Conservation (phyloP, 2,797 vertebrate species). For the Argya squamiceps region DNA sequence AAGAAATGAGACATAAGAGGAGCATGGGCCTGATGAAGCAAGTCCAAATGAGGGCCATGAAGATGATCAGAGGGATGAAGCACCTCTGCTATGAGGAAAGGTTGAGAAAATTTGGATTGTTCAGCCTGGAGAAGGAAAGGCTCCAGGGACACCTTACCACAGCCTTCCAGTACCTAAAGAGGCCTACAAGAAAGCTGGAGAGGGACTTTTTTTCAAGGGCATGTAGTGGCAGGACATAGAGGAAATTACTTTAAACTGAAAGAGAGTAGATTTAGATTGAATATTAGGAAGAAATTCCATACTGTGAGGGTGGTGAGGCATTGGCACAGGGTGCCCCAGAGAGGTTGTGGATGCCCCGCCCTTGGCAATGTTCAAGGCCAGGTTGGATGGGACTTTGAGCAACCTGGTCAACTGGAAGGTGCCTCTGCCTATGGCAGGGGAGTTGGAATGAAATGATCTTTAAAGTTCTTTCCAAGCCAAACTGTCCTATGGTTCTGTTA, state of each 20-base stretch:
- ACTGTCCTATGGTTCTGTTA: neutral
- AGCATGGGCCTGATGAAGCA: fast-evolving
- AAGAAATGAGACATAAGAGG: neutral
- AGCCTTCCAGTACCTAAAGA: neutral
- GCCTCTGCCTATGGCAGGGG: neutral
- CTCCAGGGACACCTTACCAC: neutral
- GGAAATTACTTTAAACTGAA: neutral
- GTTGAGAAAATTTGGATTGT: neutral
- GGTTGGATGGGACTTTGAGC: too few relatives aligned
- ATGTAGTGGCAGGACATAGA: neutral
- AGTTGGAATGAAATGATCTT: neutral
- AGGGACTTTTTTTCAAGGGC: neutral
- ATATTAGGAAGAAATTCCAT: neutral
- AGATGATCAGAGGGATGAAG: neutral
- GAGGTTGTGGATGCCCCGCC: neutral
- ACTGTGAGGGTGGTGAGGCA: too few relatives aligned
- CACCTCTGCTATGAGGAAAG: neutral
- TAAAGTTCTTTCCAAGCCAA: neutral
- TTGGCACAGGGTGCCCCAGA: neutral
- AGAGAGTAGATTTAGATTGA: neutral
- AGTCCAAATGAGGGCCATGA: neutral
- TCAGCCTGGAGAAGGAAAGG: neutral
- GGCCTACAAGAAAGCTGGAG: neutral
- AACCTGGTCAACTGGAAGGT: neutral
- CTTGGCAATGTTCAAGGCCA: neutral